phyloP scores from a whole-genome alignment of 2,797 vertebrate genomes.

The Tangara arthus region DNA sequence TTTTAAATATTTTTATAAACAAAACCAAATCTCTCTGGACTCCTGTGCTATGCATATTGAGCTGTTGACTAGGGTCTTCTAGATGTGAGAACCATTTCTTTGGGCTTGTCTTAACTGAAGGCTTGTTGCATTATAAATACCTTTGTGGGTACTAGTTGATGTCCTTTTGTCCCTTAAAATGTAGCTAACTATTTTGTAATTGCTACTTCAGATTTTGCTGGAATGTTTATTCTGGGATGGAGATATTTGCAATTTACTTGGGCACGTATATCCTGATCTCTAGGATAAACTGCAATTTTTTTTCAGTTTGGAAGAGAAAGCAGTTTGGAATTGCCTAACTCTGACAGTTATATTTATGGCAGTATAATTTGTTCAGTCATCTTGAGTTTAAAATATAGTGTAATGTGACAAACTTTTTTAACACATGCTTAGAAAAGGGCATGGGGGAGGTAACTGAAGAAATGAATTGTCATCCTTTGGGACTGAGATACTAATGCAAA shows the following conservation, averaged over 20 bases:
- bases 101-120: neutral
- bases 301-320: neutral
- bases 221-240: neutral
- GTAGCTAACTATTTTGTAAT: neutral
- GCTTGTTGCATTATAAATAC: neutral
- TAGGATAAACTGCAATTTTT: neutral
- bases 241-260: neutral
- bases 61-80: neutral
- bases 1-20: neutral
- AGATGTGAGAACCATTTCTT: neutral
- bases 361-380: conserved; percentile 19
- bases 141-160: neutral
- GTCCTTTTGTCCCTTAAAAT: neutral
- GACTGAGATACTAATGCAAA: neutral
- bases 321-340: neutral
- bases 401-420: neutral
- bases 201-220: neutral
- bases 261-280: neutral
- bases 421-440: neutral
- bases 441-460: neutral
- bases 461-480: neutral
- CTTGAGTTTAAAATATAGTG: neutral
- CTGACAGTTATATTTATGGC: neutral
- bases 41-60: neutral
- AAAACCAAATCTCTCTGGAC: neutral